Percentiles rank a stretch among this genome's conserved stretches.
Evolutionary conservation across 2,113 vertebrate species (phyloP).

Genomic region (Andinoacara biseriatus): DNA sequence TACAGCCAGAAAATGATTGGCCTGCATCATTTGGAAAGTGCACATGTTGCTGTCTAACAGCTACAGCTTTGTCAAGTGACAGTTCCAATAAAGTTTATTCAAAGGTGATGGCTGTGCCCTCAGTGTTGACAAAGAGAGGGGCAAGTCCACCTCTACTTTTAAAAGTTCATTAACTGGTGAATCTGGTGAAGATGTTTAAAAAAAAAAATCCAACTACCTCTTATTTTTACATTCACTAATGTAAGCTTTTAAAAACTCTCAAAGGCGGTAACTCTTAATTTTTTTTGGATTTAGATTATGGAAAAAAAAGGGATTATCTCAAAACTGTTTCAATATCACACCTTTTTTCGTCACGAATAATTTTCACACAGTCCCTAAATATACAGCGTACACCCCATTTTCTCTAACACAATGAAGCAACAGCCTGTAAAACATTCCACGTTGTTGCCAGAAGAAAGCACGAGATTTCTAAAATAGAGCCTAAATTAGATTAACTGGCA

Average conservation of each 20-base stretch:
- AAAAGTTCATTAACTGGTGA: background rate
- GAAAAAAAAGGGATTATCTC: too few relatives aligned
- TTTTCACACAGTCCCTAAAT: conserved; percentile 1
- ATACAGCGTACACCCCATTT: background rate
- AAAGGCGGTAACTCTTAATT: background rate
- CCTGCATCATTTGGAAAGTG: rapidly evolving
- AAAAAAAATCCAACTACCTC: too few relatives aligned
- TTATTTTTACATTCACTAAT: background rate
- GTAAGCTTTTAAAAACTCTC: background rate
- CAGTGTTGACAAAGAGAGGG: background rate
- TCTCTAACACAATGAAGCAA: background rate
- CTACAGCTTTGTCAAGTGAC: background rate
- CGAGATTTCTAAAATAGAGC: background rate
- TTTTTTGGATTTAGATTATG: too few relatives aligned
- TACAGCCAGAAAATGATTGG: background rate
- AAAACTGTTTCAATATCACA: too few relatives aligned
- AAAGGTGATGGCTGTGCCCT: background rate
- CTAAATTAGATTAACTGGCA: background rate
- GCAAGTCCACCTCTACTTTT: too few relatives aligned
- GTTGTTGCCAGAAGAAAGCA: background rate
- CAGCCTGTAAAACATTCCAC: background rate
- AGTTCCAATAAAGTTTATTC: background rate
- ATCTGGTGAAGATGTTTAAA: background rate
- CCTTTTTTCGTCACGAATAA: background rate
- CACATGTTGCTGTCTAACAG: background rate